Evolutionary conservation across 2,113 vertebrate genomes (phyloP).

Genomic region (Caranx ignobilis): DNA sequence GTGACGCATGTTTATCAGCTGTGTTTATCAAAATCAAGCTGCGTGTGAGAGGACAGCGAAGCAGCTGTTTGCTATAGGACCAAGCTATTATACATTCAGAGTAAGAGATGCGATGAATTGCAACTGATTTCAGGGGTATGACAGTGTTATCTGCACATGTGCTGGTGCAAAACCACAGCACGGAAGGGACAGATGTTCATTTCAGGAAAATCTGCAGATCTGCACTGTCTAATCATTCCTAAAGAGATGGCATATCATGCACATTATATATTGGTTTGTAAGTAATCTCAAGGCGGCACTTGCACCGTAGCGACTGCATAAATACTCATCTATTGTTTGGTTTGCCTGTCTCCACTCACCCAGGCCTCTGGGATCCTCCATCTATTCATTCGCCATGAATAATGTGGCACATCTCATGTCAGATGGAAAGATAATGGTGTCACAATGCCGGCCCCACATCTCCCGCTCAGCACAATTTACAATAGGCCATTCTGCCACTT

Average conservation of each 20-base stretch:
- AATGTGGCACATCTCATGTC: slow-evolving; percentile 77
- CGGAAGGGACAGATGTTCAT: slow-evolving; percentile 55
- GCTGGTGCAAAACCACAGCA: slow-evolving; percentile 47
- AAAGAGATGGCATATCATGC: slow-evolving; percentile 36
- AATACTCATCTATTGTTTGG: slow-evolving; percentile 61
- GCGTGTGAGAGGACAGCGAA: slow-evolving; percentile 53
- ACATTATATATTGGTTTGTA: slow-evolving; percentile 51
- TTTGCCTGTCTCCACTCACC: slow-evolving; percentile 48
- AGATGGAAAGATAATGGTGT: slow-evolving; percentile 80
- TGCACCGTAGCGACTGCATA: slow-evolving; percentile 33
- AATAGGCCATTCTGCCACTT: slow-evolving; percentile 68
- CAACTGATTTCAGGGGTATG: slow-evolving; percentile 56
- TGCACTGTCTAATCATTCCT: slow-evolving; percentile 41
- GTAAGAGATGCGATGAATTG: slow-evolving; percentile 42
- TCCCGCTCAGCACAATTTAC: slow-evolving; percentile 70
- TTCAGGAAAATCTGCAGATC: slow-evolving; percentile 52
- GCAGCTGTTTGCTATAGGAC: slow-evolving; percentile 59
- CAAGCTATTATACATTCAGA: slow-evolving; percentile 44
- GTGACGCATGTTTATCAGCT: slow-evolving; percentile 50
- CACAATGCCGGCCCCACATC: slow-evolving; percentile 71
- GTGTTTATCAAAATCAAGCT: slow-evolving; percentile 63
- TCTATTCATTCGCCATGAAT: slow-evolving; percentile 77
- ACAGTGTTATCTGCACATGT: slow-evolving; percentile 38
- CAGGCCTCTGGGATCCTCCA: slow-evolving; percentile 59
- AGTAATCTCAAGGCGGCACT: slow-evolving; percentile 53